These are phyloP conservation scores for Stramonita haemastoma DNA, from an alignment of 2,888 invertebrate species.

Conservation along the genomic window DNA sequence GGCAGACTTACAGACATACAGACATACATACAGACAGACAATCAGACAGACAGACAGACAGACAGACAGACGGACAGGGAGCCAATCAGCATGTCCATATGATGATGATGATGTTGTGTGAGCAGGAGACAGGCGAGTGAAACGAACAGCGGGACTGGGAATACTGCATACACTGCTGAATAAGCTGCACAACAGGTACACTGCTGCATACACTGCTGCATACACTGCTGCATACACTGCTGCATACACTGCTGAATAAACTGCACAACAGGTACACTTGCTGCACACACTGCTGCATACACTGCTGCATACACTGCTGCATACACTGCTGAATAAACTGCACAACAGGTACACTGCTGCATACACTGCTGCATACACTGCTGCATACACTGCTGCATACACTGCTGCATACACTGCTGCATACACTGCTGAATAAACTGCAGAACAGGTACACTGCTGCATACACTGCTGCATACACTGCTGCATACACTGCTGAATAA, in stretches of 20 bases:
- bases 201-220: background rate
- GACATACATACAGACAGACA: background rate
- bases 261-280: background rate
- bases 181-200: slow-evolving; percentile 33
- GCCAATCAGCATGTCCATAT: background rate
- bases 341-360: too few species aligned
- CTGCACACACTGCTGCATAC: too few species aligned
- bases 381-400: too few species aligned
- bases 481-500: too few species aligned
- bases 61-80: too few species aligned
- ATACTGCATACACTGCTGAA: background rate
- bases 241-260: background rate
- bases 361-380: too few species aligned
- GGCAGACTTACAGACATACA: background rate
- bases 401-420: too few species aligned
- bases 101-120: background rate
- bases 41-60: too few species aligned
- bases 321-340: too few species aligned
- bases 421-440: too few species aligned
- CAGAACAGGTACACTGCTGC: too few species aligned
- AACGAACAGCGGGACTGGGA: slow-evolving; percentile 21
- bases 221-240: background rate
- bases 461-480: too few species aligned
- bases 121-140: slow-evolving; percentile 7
- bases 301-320: background rate